Conservation (phyloP, 35 echinoderm and acorn worm genomes). For the Patiria miniata region DNA sequence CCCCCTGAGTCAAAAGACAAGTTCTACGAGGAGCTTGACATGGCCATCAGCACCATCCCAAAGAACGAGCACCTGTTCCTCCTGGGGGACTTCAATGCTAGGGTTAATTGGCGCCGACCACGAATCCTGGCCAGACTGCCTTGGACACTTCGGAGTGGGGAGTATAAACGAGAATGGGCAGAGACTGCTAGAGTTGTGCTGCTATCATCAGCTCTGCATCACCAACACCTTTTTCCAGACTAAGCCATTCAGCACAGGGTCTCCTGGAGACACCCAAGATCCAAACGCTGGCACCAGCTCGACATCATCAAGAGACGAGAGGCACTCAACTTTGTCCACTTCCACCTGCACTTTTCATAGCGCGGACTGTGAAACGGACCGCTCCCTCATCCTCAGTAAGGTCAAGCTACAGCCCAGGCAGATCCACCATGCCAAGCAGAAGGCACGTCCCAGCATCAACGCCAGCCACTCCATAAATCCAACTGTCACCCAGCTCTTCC, state of each 20-base stretch:
- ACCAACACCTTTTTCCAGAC: slow-evolving; percentile 64
- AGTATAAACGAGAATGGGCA: background rate
- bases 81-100: no score
- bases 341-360: slow-evolving; percentile 22
- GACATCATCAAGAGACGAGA: background rate
- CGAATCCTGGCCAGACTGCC: background rate
- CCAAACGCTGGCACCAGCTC: slow-evolving; percentile 31
- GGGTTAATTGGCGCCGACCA: no score
- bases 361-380: slow-evolving; percentile 61
- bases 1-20: background rate
- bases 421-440: slow-evolving; percentile 9
- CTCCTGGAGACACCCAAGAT: slow-evolving; percentile 45
- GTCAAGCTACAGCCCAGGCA: slow-evolving; percentile 19
- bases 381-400: slow-evolving; percentile 33
- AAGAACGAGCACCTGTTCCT: background rate
- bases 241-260: slow-evolving; percentile 1
- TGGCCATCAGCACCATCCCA: background rate
- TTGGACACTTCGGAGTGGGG: background rate
- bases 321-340: background rate
- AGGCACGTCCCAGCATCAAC: background rate
- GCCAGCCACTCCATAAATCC: slow-evolving; percentile 4
- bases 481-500: background rate
- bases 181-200: background rate
- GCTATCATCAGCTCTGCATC: slow-evolving; percentile 41
- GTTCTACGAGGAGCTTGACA: slow-evolving; percentile 4